A percentile compares a stretch with the other conserved stretches of the same genome.
phyloP scores from a whole-genome alignment of 23 tunicate species.

The Ascidia mentula region DNA sequence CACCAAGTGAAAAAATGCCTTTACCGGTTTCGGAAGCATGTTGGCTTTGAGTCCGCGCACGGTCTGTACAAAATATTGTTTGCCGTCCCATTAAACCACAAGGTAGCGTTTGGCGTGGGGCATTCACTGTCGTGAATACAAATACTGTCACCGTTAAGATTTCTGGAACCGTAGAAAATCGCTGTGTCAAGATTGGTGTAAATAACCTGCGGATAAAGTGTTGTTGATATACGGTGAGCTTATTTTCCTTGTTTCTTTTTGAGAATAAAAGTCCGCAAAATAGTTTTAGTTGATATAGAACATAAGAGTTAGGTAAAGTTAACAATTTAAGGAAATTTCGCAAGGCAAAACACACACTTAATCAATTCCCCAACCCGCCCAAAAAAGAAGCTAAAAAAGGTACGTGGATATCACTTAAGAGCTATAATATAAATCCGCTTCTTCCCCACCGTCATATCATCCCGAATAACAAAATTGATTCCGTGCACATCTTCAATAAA shows the following conservation, averaged over 20 bases:
- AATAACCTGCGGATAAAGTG: constrained; percentile 9
- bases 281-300: too few relatives aligned
- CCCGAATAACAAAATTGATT: background rate
- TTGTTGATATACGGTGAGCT: too few relatives aligned
- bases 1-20: too few relatives aligned
- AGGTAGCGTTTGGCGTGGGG: constrained; percentile 16
- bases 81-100: constrained; percentile 36
- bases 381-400: too few relatives aligned
- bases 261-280: too few relatives aligned
- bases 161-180: constrained; percentile 31
- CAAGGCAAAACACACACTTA: too few relatives aligned
- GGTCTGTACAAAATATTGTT: constrained; percentile 14
- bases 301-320: too few relatives aligned
- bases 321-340: too few relatives aligned
- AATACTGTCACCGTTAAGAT: constrained; percentile 23
- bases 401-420: too few relatives aligned
- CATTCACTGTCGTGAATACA: constrained; percentile 32
- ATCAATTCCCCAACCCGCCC: too few relatives aligned
- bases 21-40: constrained; percentile 29
- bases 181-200: constrained; percentile 18
- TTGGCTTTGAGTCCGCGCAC: constrained; percentile 29
- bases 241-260: too few relatives aligned
- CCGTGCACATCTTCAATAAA: constrained; percentile 52
- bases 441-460: constrained; percentile 18
- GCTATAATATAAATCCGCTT: too few relatives aligned